phyloP scores from a whole-genome alignment of 2,113 vertebrate genomes.

The Rhegmatorhina hoffmannsi region DNA sequence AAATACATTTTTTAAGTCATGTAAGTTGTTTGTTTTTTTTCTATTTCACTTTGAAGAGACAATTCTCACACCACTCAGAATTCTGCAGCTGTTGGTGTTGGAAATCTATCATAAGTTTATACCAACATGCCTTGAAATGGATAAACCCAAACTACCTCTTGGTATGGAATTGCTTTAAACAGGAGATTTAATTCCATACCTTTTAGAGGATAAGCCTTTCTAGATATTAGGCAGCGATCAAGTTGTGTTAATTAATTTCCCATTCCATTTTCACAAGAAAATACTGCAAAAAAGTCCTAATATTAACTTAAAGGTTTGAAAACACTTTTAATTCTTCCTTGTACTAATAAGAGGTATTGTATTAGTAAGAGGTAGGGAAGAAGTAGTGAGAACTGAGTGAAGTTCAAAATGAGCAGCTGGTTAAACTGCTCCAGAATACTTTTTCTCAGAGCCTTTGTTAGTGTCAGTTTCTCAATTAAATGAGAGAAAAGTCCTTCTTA shows the following conservation, averaged over 20 bases:
- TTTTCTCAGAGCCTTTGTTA: not conserved
- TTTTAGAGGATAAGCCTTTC: not conserved
- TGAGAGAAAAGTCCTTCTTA: not conserved
- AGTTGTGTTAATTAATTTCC: not conserved
- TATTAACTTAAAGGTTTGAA: not conserved
- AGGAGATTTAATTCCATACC: not conserved
- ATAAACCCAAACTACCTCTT: not conserved
- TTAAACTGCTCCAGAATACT: not conserved
- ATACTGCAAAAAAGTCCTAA: accelerated
- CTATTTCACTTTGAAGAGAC: not conserved
- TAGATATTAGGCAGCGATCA: not conserved
- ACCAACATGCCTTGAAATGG: not conserved
- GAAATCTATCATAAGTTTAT: not conserved
- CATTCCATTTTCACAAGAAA: not conserved
- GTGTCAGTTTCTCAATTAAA: not conserved
- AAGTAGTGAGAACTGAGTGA: not conserved
- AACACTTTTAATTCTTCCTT: not conserved
- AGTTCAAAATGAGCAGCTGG: not conserved
- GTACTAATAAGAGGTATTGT: not conserved
- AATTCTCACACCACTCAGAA: not conserved
- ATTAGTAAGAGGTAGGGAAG: not conserved
- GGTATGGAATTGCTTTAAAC: not conserved
- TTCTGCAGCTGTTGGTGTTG: not conserved
- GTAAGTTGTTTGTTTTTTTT: not conserved
- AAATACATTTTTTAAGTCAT: accelerated